Percentiles rank a stretch among this genome's conserved stretches.
These are phyloP conservation scores for Acipenser transmontanus DNA, from an alignment of 2,797 vertebrate species.

Conservation along the genomic window DNA sequence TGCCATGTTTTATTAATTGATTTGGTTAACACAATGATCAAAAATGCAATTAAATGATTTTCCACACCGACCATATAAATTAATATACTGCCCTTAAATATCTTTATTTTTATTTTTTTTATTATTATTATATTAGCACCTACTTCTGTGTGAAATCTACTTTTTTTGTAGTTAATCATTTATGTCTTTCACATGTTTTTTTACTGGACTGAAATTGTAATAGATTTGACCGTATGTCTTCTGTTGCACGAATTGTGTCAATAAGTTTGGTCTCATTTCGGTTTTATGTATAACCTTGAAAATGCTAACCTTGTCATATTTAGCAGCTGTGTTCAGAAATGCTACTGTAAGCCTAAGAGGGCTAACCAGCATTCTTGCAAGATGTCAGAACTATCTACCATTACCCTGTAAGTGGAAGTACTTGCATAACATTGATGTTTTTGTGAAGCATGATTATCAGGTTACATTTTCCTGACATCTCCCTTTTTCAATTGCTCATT, in stretches of 20 bases:
- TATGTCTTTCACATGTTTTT: too few relatives aligned
- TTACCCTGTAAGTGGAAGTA: slow-evolving; percentile 95
- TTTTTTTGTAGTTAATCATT: not conserved
- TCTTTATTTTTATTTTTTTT: not conserved
- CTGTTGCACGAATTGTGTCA: not conserved
- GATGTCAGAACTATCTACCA: slow-evolving; percentile 99
- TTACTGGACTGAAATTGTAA: not conserved
- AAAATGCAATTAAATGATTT: not conserved
- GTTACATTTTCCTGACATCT: too few relatives aligned
- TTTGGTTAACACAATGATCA: not conserved
- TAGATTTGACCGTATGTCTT: not conserved
- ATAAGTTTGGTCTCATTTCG: not conserved
- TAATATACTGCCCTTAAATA: not conserved
- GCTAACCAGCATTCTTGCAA: slow-evolving; percentile 97
- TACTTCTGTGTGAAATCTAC: not conserved
- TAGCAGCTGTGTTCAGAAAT: slow-evolving; percentile 99
- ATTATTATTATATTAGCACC: not conserved
- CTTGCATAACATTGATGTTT: slow-evolving; percentile 36
- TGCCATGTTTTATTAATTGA: not conserved
- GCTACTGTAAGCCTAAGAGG: slow-evolving; percentile 98
- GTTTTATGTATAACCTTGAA: not conserved
- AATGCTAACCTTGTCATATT: slow-evolving; percentile 89
- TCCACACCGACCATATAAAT: not conserved
- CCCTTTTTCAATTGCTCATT: too few relatives aligned
- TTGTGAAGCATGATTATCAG: slow-evolving; percentile 24